Evolutionary conservation across 1,140 invertebrate genomes (phyloP), one percentile per base, ranked within the genome.

Genomic region (Cryptotermes secundus): DNA sequence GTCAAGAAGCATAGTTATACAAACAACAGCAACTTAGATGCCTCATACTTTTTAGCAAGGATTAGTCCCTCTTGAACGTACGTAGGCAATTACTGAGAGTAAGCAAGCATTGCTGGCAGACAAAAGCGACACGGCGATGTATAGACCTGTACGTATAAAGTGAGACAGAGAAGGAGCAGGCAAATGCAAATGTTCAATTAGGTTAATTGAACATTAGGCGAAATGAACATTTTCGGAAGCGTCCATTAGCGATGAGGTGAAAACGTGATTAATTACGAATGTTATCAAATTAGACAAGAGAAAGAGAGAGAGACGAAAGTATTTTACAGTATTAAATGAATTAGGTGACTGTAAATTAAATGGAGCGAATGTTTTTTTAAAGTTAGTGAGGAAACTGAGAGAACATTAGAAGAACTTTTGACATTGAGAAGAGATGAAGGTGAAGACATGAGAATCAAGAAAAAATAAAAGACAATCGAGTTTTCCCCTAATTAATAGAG

Each of bases 241-340:
- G 35, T 82, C 81, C 81, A 82, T 82, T 82, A 82, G 81, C 31
- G 81, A 82, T 82, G 81, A 82, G 81, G 81, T 82, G 81, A 82
- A 82, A 82, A 82, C 81, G 81, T 82, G 81, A 82, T 82, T 82
- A 82, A 82, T 82, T 82, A 82, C 81, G 81, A 82, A 82, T 82
- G 81, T 45, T 82, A 82, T 82, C 35, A 82, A 45, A 82, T 45
- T 82, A 82, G 81, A 82, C 81, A 45, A 42, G 42, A 82, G 36
- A 45, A 2, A 45, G 35, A 45, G 81, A 82, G n/a, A 82, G 36
- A 82, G 45, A 82, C 49, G 36, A 45, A 38, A 45, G 81, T 82
- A 82, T 82, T 82, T 82, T 82, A 82, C n/a, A 82, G 81, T 82
- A 82, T 82, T 82, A 82, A 81, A 82, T 45, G 81, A 35, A 82